Conservation (phyloP, 2,888 invertebrate genomes). For the Erebia palarica region DNA sequence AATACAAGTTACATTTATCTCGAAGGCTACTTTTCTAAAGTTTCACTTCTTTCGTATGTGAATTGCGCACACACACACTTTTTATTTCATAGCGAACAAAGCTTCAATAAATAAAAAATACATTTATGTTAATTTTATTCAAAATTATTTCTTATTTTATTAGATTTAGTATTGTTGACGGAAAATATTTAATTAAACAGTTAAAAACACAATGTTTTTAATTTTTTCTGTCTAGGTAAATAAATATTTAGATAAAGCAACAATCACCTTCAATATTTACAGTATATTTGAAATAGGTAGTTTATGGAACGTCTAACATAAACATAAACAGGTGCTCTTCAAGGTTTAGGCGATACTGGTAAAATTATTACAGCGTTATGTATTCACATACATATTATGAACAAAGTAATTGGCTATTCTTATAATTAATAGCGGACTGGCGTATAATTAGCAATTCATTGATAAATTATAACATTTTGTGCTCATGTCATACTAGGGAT, state of each 20-base stretch:
- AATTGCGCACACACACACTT: no score
- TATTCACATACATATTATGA: conserved; percentile 25
- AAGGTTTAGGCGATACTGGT: conserved; percentile 30
- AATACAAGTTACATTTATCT: no score
- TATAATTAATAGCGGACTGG: conserved; percentile 30
- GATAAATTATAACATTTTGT: conserved; percentile 3
- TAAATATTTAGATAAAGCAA: not conserved
- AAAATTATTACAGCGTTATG: conserved; percentile 30
- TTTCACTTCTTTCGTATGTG: no score
- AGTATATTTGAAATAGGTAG: not conserved
- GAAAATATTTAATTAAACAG: no score
- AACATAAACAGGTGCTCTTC: conserved; percentile 30
- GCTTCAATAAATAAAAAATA: no score
- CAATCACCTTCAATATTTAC: not conserved
- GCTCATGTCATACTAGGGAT: not conserved
- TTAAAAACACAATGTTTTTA: no score
- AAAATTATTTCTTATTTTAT: no score
- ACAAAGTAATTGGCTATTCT: conserved; percentile 31
- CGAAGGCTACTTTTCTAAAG: no score
- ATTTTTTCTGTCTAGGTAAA: not conserved
- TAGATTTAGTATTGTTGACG: no score
- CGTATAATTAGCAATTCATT: conserved; percentile 19
- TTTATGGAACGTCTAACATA: conserved; percentile 13
- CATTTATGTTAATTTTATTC: no score
- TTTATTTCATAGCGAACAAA: no score